Evolutionary conservation across 2,888 invertebrate genomes (phyloP).

Genomic region (Nudaria mundana): DNA sequence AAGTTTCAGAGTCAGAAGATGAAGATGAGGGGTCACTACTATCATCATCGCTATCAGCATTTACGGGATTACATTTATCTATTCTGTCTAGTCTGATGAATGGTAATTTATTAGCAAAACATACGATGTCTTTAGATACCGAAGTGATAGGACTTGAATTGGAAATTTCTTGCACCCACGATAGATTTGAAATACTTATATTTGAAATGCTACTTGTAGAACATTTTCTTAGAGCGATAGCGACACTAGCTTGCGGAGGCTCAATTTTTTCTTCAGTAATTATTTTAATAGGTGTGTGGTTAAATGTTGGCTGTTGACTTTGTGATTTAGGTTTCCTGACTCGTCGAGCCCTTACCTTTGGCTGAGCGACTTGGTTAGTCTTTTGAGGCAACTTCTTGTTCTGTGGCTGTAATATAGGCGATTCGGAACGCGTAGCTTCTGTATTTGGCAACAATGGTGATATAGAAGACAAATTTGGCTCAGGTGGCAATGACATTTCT

Average conservation of each 20-base stretch:
- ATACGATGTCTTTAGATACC: slow-evolving; percentile 45
- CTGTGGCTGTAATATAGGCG: background rate
- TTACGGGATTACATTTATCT: slow-evolving; percentile 16
- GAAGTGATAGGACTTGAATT: slow-evolving; percentile 53
- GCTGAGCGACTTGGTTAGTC: no score
- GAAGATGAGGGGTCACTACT: slow-evolving; percentile 14
- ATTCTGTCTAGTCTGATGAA: slow-evolving; percentile 46
- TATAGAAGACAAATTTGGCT: background rate
- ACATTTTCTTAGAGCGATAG: slow-evolving; percentile 26
- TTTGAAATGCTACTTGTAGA: slow-evolving; percentile 44
- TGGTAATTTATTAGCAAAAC: slow-evolving; percentile 57
- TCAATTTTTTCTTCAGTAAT: background rate
- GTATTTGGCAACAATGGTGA: background rate
- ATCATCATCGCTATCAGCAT: slow-evolving; percentile 2
- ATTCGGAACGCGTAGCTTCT: background rate
- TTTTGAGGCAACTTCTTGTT: background rate
- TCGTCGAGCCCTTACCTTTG: background rate
- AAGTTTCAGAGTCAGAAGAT: slow-evolving; percentile 6
- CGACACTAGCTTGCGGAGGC: background rate
- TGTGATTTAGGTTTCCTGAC: background rate
- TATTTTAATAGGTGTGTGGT: no score
- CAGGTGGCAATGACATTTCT: background rate
- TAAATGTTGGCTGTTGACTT: no score
- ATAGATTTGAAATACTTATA: slow-evolving; percentile 44
- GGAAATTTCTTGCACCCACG: slow-evolving; percentile 66